A percentile compares a stretch with the other conserved stretches of the same genome.
These are phyloP conservation scores for Phoenoteleia sp. DNA, from an alignment of 2,888 invertebrate species.

Conservation along the genomic window DNA sequence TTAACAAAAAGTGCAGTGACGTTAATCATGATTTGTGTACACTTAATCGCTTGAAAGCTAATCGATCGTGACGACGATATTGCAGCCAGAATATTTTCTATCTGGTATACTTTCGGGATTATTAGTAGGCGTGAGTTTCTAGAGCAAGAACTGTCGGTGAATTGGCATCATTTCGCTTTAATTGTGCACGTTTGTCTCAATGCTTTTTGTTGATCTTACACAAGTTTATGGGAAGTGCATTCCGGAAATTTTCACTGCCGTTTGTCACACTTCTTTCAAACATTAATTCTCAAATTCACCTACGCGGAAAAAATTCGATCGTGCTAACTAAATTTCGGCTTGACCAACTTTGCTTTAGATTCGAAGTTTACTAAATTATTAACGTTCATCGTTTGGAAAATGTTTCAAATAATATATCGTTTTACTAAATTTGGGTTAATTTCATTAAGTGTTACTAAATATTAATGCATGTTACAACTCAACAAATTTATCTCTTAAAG, in stretches of 20 bases:
- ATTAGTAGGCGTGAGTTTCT: conserved; percentile 43
- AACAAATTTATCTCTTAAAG: no score
- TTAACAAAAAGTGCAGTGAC: background rate
- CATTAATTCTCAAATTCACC: no score
- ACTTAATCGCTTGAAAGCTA: background rate
- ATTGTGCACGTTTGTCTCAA: conserved; percentile 34
- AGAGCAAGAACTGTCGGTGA: conserved; percentile 32
- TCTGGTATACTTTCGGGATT: conserved; percentile 18
- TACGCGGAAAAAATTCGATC: no score
- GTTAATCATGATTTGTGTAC: background rate
- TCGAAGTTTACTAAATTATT: no score
- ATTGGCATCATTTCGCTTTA: conserved; percentile 43
- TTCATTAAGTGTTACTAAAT: no score
- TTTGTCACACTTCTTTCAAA: no score
- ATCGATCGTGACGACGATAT: conserved; percentile 4
- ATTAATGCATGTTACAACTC: no score
- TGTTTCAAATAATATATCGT: no score
- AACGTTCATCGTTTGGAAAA: no score
- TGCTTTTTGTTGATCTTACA: conserved; percentile 21
- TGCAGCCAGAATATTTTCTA: background rate
- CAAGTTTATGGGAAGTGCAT: conserved; percentile 10
- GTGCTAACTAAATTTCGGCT: no score
- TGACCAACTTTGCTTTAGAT: no score
- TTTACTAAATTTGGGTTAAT: no score
- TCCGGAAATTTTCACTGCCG: background rate